Percentiles rank a stretch among this genome's conserved stretches.
Evolutionary conservation across 92 coral and sea anemone species (phyloP).

Genomic region (Meandrina meandrites): DNA sequence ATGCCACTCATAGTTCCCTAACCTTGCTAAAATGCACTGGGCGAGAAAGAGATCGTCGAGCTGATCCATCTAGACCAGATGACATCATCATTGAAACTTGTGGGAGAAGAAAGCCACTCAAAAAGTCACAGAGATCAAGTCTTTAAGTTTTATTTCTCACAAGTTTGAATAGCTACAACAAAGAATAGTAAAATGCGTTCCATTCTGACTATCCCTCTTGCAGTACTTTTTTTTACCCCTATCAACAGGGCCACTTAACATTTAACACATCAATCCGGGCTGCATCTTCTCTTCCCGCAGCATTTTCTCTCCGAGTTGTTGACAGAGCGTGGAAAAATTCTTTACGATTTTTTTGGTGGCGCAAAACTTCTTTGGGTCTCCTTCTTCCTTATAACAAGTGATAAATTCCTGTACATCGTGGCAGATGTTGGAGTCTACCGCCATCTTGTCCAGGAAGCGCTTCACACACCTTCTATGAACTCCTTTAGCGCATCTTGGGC

Average conservation of each 20-base stretch:
- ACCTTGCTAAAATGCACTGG: too few relatives aligned
- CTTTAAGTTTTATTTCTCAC: background rate
- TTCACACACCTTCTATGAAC: constrained; percentile 67
- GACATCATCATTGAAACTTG: background rate
- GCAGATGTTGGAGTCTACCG: constrained; percentile 67
- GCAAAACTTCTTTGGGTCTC: constrained; percentile 23
- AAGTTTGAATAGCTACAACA: background rate
- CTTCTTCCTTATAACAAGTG: constrained; percentile 56
- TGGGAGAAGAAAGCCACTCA: background rate
- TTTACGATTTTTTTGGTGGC: constrained; percentile 29
- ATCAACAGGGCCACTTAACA: background rate
- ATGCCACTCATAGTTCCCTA: too few relatives aligned
- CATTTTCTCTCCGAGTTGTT: constrained; percentile 72
- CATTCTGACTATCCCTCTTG: background rate
- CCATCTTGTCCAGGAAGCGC: constrained; percentile 53
- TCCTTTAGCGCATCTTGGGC: constrained; percentile 43
- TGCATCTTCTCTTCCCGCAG: constrained; percentile 42
- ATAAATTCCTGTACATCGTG: constrained; percentile 68
- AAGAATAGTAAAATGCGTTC: background rate
- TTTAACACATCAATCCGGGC: constrained; percentile 79
- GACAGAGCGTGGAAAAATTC: constrained; percentile 64
- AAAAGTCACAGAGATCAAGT: background rate
- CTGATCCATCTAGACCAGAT: background rate
- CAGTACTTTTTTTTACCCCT: background rate
- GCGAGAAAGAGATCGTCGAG: background rate